Percentiles rank a stretch among this genome's conserved stretches.
phyloP scores from a whole-genome alignment of 2,113 vertebrate species.

The Morone saxatilis region DNA sequence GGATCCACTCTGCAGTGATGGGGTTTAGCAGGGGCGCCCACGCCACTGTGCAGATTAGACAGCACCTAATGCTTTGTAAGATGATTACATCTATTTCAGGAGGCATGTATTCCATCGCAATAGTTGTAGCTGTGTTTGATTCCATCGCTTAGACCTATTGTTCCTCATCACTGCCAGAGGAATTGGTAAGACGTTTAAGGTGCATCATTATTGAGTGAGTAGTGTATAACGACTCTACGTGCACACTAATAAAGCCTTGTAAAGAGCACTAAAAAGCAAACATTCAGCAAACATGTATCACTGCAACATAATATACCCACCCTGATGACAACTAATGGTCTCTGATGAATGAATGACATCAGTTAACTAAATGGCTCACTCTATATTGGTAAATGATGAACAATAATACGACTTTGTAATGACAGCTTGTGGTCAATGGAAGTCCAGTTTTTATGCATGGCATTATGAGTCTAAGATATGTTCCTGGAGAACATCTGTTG shows the following conservation, averaged over 20 bases:
- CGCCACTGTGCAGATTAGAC: conserved; percentile 85
- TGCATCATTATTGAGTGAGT: not conserved
- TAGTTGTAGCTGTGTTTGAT: conserved; percentile 82
- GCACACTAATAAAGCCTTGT: not conserved
- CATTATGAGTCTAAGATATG: conserved; percentile 23
- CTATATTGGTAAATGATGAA: not conserved
- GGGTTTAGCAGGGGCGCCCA: conserved; percentile 80
- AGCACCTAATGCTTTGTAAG: conserved; percentile 90
- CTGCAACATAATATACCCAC: not conserved
- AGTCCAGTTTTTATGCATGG: not conserved
- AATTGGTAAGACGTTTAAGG: not conserved
- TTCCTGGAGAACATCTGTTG: conserved; percentile 60
- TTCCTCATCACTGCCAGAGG: conserved; percentile 9
- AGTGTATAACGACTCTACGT: not conserved
- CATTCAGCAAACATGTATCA: not conserved
- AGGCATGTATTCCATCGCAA: conserved; percentile 84
- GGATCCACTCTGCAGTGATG: conserved; percentile 65
- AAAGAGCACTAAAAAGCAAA: not conserved
- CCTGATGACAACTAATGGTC: not conserved
- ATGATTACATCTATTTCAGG: conserved; percentile 94
- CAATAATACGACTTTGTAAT: not conserved
- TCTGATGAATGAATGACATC: not conserved
- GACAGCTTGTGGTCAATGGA: conserved; percentile 2
- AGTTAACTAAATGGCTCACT: not conserved
- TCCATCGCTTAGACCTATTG: conserved; percentile 46